Evolutionary conservation across 2,888 invertebrate genomes (phyloP), one percentile per base, ranked within the genome.

Genomic region (Bimastos eiseni): DNA sequence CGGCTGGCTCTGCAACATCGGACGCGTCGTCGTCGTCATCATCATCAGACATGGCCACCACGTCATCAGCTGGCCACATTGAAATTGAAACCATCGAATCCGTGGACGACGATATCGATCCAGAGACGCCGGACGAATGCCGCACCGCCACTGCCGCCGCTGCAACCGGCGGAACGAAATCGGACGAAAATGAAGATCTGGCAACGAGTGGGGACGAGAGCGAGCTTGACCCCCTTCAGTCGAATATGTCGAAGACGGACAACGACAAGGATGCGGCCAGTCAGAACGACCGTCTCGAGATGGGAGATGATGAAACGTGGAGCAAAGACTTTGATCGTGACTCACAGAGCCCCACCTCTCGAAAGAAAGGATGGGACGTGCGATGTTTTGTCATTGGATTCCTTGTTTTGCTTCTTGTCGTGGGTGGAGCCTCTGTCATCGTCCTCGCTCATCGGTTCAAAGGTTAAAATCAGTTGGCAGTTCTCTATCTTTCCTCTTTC

Each of bases 291-390:
- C 33, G 83, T 70, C 34, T 44, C 49, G 55, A 33, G 37, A 70
- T 89, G 84, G 36, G 89, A 34, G 91, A 91, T 33, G 91, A 91
- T 2, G 91, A 91, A 37, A 36, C 89, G 24, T 91, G 91, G 91
- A 91, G 91, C 90, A 91, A 91, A 86, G 91, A 91, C n/a, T 36
- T 91, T 49, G 91, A 91, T n/a, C 44, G 89, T 19, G 91, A 90
- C 55, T 86, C 90, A 24, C 90, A 84, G 88, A 90, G 90, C 34
- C 90, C 90, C 1, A 90, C 84, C 6, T 36, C 91, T 88, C 89
- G 89, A 21, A 92, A 91, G 89, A 92, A 90, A 44, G 89, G 89
- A 24, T 92, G 91, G 91, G 92, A 92, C 49, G 89, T 90, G 36
- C 91, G 91, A 1, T 92, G 92, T 83, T 84, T 91, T 34, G 89